phyloP scores from a whole-genome alignment of 2,888 invertebrate species.

The Phortica okadai region DNA sequence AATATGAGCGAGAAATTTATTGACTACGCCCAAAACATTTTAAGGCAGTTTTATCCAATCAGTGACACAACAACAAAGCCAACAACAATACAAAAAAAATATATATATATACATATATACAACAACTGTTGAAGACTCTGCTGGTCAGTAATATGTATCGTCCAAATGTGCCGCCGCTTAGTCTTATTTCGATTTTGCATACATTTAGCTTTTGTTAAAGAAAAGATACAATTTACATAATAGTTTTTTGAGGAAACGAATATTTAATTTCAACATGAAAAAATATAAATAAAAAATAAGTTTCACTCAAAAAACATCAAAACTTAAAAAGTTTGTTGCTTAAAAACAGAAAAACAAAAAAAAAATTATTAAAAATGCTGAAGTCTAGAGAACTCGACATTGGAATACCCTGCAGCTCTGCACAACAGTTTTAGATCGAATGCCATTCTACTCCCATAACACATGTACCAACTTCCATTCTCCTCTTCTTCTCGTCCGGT shows the following conservation, averaged over 20 bases:
- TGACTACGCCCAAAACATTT: constrained; percentile 71
- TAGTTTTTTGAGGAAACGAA: constrained; percentile 17
- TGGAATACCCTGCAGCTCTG: no score
- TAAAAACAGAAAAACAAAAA: background rate
- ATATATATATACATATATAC: no score
- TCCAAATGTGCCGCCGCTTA: background rate
- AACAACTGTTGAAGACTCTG: background rate
- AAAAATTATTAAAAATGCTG: background rate
- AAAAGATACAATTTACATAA: constrained; percentile 7
- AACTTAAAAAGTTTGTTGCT: background rate
- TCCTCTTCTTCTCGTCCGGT: no score
- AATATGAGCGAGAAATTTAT: constrained; percentile 74
- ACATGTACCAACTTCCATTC: no score
- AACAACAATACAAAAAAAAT: constrained; percentile 16
- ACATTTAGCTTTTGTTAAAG: constrained; percentile 8
- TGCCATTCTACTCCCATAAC: no score
- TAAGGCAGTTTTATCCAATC: constrained; percentile 29
- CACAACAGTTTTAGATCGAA: no score
- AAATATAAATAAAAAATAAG: background rate
- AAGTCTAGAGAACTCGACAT: no score
- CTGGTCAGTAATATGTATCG: background rate
- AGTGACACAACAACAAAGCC: constrained; percentile 24
- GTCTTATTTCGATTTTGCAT: constrained; percentile 13
- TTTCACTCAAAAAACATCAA: constrained; percentile 1
- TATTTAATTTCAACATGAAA: background rate